Evolutionary conservation across 2,888 invertebrate genomes (phyloP), one percentile per base, ranked within the genome.

Genomic region (Apamea epomidion): DNA sequence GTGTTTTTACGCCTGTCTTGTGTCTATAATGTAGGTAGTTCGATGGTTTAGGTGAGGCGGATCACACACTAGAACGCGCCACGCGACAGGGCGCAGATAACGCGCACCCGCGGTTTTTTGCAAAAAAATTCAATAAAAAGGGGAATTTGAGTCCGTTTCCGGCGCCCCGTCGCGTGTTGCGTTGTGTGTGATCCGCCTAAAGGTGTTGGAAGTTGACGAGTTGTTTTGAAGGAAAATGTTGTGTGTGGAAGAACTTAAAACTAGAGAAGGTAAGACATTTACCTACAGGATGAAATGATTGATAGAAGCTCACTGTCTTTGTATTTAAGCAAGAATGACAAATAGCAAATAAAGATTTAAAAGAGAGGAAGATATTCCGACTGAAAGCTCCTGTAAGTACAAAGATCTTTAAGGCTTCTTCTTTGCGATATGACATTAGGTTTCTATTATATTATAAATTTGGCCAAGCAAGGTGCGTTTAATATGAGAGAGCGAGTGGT

Each of bases 1-100:
- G 62, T 75, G 37, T 67, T 37, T 67, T 45, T 64, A 83, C 54
- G 82, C 67, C 60, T 48, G n/a, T 16, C 29, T 25, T 25, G 58
- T 42, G 37, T 25, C 5, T 21, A 60, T 18, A 25, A 80, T 10
- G 18, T 29, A 58, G 54, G 25, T 21, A 73, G 73, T 25, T 80
- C 3, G 8, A 54, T 32, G 45, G 5, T 32, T 32, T 25, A 18
- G 7, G 29, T 51, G n/a, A 74, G 25, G n/a, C 12, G 4, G n/a
- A n/a, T 12, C 58, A n/a, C 58, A 58, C 1, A 10, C n/a, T 58
- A 58, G 10, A 58, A 58, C 58, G 58, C 58, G 12, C 12, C 54
- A 54, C 54, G 54, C 54, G 54, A 8, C 54, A 25, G 58, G 58
- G 12, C 58, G 58, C 58, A n/a, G 58, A 12, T 12, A n/a, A n/a